Evolutionary conservation across 2,113 vertebrate genomes (phyloP).

Genomic region (Pterocles gutturalis): DNA sequence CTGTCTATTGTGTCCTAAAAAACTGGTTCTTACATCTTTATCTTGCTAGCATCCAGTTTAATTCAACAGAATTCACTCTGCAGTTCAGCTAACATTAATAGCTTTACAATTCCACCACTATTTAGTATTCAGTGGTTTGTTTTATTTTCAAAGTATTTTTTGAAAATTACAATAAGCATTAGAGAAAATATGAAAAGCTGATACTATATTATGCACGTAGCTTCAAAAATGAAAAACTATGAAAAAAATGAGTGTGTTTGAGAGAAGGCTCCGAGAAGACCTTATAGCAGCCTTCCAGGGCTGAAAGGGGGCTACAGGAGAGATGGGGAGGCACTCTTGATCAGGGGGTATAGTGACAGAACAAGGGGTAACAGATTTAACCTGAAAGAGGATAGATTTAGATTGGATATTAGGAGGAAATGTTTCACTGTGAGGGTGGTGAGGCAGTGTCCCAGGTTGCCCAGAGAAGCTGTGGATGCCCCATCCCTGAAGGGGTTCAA

Average conservation of each 20-base stretch:
- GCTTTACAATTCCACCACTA: not conserved
- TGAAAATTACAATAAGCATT: not conserved
- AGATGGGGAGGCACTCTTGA: too few species aligned
- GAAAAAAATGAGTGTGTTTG: not conserved
- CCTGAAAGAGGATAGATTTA: too few species aligned
- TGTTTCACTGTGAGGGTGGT: too few species aligned
- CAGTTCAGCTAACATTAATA: not conserved
- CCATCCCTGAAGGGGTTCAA: too few species aligned
- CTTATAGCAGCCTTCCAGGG: not conserved
- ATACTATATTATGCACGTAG: not conserved
- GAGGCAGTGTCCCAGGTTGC: too few species aligned
- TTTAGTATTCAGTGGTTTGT: not conserved
- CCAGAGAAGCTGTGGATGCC: too few species aligned
- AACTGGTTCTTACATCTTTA: not conserved
- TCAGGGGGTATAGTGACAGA: too few species aligned
- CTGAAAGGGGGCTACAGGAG: too few species aligned
- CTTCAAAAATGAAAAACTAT: not conserved
- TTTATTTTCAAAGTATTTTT: not conserved
- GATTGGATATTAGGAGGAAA: too few species aligned
- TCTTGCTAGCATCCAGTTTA: not conserved
- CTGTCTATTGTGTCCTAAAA: not conserved
- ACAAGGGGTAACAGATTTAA: too few species aligned
- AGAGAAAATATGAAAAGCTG: not conserved
- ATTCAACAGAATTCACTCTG: not conserved
- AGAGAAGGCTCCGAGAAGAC: not conserved